Base-by-base conservation (phyloP, 2,888 invertebrate genomes). In the Brachylomia viminalis region DNA sequence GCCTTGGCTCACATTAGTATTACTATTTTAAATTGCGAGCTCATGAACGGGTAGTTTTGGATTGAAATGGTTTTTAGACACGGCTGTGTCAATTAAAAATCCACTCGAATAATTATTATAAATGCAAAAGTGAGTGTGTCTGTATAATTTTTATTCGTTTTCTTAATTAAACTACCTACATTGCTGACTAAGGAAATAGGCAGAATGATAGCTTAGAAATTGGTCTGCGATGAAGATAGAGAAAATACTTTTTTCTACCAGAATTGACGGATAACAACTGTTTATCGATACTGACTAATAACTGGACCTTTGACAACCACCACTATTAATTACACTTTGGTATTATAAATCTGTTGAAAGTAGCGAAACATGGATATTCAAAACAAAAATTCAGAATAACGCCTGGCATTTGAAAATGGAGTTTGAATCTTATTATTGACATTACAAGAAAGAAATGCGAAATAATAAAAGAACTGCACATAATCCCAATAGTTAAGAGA, bases 1-100 rank as follows among this genome's bases (percentile, higher is more conserved):
- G 3, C 85, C 85, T 87, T 86, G 85, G 65, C 85, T 64, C n/a
- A 85, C 80, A 72, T 79, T 65, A 56, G 56, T 49, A 27, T 58
- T 52, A 72, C 47, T 65, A 75, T 79, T 68, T 61, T 38, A 68
- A 49, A 72, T 75, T 77, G 38, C 69, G 15, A 42, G 45, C 47
- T 61, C 62, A 64, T 59, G 52, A 70, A 47, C 68, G 33, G 56
- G 69, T 59, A 59, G 56, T 72, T 72, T 76, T 49, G 27, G 17
- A 64, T 49, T 27, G n/a, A 49, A 38, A 52, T 69, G 23, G 27
- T 23, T 72, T 59, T 73, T 27, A 38, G 38, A 27, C 5, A 30
- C 17, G 54, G 15, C 23, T 42, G 23, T 56, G 33, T 49, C 11
- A 45, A 64, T 64, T 8, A 47, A 71, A 38, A 71, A 42, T 42